phyloP scores from a whole-genome alignment of 2,113 vertebrate genomes.

The Rhynchomys soricoides region DNA sequence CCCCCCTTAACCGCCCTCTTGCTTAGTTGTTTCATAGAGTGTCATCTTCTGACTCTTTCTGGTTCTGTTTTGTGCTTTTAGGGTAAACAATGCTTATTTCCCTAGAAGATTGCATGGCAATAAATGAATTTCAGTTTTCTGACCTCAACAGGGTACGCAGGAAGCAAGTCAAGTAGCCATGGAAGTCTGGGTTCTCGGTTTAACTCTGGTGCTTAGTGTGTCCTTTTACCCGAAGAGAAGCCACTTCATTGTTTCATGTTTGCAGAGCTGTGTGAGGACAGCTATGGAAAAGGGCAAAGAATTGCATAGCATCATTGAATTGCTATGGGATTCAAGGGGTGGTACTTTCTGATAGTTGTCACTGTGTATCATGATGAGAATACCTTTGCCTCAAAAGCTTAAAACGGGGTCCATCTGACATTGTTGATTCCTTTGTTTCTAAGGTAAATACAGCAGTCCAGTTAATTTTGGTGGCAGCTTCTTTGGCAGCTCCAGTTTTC shows the following conservation, averaged over 20 bases:
- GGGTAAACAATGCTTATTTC: neutral
- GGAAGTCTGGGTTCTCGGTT: neutral
- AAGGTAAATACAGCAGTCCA: slow-evolving; percentile 97
- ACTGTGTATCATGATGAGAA: neutral
- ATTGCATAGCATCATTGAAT: neutral
- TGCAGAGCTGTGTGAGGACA: neutral
- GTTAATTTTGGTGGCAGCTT: slow-evolving; percentile 95
- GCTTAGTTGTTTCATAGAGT: neutral
- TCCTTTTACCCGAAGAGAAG: neutral
- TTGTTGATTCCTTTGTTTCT: slow-evolving; percentile 22
- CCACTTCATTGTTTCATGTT: neutral
- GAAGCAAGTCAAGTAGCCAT: neutral
- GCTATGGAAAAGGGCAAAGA: neutral
- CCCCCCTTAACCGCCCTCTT: neutral
- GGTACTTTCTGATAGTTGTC: neutral
- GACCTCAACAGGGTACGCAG: neutral
- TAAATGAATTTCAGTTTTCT: neutral
- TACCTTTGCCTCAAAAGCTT: neutral
- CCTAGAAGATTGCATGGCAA: neutral
- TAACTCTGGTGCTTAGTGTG: neutral
- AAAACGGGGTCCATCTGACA: neutral
- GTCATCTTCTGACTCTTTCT: neutral
- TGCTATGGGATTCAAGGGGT: neutral
- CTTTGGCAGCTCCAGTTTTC: slow-evolving; percentile 96
- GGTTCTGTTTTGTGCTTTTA: neutral